Base-by-base conservation (phyloP, 1,140 invertebrate genomes). In the Lethocerus indicus region DNA sequence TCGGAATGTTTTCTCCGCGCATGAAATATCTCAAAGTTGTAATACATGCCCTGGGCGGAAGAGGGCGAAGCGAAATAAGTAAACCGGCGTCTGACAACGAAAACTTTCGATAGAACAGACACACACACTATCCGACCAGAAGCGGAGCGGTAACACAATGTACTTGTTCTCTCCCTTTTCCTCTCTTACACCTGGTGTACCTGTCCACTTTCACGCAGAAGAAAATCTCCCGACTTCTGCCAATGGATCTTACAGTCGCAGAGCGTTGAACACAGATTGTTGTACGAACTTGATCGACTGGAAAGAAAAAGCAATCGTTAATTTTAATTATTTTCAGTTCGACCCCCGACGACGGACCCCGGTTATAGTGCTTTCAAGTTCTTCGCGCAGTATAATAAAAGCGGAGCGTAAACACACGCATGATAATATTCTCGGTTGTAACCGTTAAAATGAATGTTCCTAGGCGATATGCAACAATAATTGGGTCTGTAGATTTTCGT, bases 11-110 rank as follows among this genome's bases (percentile, higher is more conserved):
- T 63, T 98, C 98, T 60, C 97, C 92, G 47, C 88, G 71, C 80
- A 98, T 95, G 89, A 71, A 98, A 98, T 54, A 99, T 89, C 70
- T 99, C 95, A 69, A 99, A 95, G 64, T 98, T 98, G 68, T 91
- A 96, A 58, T 93, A 94, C 76, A 96, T 88, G 57, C 94, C 92
- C 78, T 83, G n/a, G n/a, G n/a, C 16, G 21, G 16, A 20, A 40
- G 37, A 7, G 21, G 16, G 6, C 6, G 21, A 6, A 40, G 21
- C 6, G 5, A 40, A 40, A 40, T 16, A n/a, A 40, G 37, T 32
- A 40, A 20, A 46, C 26, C 26, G n/a, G n/a, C n/a, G n/a, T n/a
- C n/a, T n/a, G n/a, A n/a, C 9, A 32, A 12, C n/a, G 29, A 32
- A 32, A 9, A 9, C 29, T 12, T n/a, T 12, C 9, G n/a, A 9